Base-by-base conservation (phyloP, 1,140 invertebrate genomes). In the Subanguina moxae region DNA sequence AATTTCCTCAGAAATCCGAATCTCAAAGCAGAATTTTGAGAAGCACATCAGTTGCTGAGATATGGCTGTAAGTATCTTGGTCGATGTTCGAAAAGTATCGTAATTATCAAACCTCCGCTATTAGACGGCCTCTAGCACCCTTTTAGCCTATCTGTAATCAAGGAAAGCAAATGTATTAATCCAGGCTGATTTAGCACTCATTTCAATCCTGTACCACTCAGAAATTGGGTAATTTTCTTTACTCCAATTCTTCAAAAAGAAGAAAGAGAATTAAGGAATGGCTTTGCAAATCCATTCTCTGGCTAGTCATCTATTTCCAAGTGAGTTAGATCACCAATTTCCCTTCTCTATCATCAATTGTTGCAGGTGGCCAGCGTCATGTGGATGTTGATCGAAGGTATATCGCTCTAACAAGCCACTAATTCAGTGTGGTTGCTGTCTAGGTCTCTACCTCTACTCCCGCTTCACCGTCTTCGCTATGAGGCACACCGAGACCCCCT, bases 231-330 rank as follows among this genome's bases (percentile, higher is more conserved):
- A 72, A 28, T 17, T 71, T 61, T 61, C 3, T 8, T 8, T 5
- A 8, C 28, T n/a, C 3, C 27, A 3, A 7, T 21, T 3, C 19
- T 13, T 21, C 38, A 61, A 25, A 25, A 21, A 5, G 3, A 3
- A 30, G 3, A 7, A 61, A 30, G 8, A 3, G 3, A 3, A 21
- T 52, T 52, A 65, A 80, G 79, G 80, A 82, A 72, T 79, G 77
- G 78, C 57, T 81, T 1, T 82, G 80, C 65, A 82, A 82, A 76
- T 43, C 52, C 0, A 69, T 82, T 21, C 65, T 82, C 5, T 82
- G 81, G 81, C 65, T 79, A 23, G 76, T 82, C 15, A 82, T 82
- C 38, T 82, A 82, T 56, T 82, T 81, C 72, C 80, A 81, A 73
- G 78, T 27, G 57, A 72, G 38, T 28, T 19, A 23, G 25, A 25